A percentile compares a stretch with the other conserved stretches of the same genome.
These are phyloP conservation scores for Spinibarbus caldwelli DNA, from an alignment of 2,797 vertebrate genomes.

Conservation along the genomic window DNA sequence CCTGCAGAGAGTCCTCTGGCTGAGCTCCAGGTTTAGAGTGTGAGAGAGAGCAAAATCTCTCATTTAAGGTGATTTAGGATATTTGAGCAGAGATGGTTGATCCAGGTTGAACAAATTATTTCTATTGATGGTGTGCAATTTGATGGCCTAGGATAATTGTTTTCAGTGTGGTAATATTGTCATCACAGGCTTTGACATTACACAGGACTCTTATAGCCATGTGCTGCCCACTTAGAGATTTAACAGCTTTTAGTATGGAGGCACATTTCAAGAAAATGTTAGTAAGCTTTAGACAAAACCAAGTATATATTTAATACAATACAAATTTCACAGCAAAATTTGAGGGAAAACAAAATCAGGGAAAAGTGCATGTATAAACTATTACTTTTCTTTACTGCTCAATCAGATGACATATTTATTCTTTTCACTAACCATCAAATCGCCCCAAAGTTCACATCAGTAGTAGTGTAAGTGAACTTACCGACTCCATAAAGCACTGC, in stretches of 20 bases:
- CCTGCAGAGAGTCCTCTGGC: conserved; percentile 57
- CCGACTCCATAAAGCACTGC: conserved; percentile 72
- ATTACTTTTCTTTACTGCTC: neutral
- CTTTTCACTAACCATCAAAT: neutral
- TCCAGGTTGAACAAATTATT: conserved; percentile 70
- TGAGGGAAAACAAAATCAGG: too few relatives aligned
- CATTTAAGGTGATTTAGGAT: conserved; percentile 19
- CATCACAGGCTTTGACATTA: conserved; percentile 25
- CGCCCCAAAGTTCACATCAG: neutral
- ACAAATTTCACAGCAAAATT: too few relatives aligned
- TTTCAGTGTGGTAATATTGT: conserved; percentile 54
- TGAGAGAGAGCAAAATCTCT: conserved; percentile 50
- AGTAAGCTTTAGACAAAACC: too few relatives aligned
- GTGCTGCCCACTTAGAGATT: neutral
- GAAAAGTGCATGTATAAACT: neutral
- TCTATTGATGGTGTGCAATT: conserved; percentile 64
- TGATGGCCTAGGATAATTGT: conserved; percentile 61
- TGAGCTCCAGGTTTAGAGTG: conserved; percentile 56
- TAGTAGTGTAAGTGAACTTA: conserved; percentile 51
- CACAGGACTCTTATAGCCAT: conserved; percentile 4
- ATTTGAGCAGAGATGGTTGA: conserved; percentile 51
- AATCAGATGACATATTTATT: neutral
- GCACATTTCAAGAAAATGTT: too few relatives aligned
- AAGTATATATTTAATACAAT: too few relatives aligned
- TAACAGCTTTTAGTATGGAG: neutral